phyloP scores from a whole-genome alignment of 2,113 vertebrate genomes.

The Mirounga angustirostris region DNA sequence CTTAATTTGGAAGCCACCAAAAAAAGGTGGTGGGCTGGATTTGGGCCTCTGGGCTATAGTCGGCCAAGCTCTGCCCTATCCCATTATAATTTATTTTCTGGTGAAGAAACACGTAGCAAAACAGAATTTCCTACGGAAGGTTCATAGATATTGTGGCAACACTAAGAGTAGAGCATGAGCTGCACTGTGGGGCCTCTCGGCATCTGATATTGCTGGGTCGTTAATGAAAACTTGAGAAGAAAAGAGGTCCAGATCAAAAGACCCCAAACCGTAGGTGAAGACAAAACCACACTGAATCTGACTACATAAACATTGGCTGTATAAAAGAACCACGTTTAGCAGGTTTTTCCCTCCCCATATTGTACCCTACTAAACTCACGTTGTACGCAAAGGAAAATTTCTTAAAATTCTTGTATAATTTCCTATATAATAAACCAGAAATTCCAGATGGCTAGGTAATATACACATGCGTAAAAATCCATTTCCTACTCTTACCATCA shows the following conservation, averaged over 20 bases:
- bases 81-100: not conserved
- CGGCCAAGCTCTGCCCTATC: not conserved
- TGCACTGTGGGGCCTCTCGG: not conserved
- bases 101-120: not conserved
- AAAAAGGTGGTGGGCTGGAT: not conserved
- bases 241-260: not conserved
- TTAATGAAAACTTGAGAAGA: not conserved
- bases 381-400: slow-evolving; percentile 46
- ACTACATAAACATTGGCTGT: not conserved
- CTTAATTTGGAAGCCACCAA: not conserved
- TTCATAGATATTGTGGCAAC: not conserved
- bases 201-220: not conserved
- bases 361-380: not conserved
- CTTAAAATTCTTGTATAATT: not conserved
- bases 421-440: not conserved
- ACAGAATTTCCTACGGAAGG: not conserved
- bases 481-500: not conserved
- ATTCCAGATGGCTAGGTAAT: not conserved
- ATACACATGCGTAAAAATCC: not conserved
- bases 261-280: not conserved
- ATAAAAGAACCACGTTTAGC: not conserved
- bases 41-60: not conserved
- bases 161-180: not conserved
- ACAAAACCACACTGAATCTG: not conserved
- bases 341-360: not conserved